Evolutionary conservation across 2,888 invertebrate genomes (phyloP), one percentile per base, ranked within the genome.

Genomic region (Heliconius hortense): DNA sequence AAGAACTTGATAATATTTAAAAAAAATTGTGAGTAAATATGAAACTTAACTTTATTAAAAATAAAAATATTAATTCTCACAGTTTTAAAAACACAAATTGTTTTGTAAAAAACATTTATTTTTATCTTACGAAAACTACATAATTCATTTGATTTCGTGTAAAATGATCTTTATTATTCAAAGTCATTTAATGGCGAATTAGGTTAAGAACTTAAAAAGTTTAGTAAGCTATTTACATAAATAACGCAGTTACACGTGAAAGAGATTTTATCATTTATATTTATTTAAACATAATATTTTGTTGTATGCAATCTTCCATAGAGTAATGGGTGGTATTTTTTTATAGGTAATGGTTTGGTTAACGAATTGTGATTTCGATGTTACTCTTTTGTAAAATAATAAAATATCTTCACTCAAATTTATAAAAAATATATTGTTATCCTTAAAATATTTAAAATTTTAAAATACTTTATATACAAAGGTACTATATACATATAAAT

Each of bases 321-420:
- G n/a, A 72, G 21, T 48, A 53, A 67, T 75, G 75, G 73, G 73
- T 68, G 67, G 73, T 73, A 70, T 73, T 75, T 68, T 73, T 31
- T 77, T 79, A 75, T 75, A 77, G 77, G 39, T 74, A 75, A 67
- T 73, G 76, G 76, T 63, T 78, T 77, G 76, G 72, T 77, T 59
- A 18, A 56, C 67, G 75, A 77, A 76, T 75, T 56, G 67, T 75
- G 56, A 75, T 39, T 76, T 75, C 75, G 78, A 75, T 78, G 78
- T 43, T 78, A 77, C 68, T 43, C 64, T 48, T 72, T 31, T 53
- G 11, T 21, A 26, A 59, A 56, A n/a, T 56, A 26, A 2, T 26
- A 48, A 68, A 26, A 10, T 43, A 26, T 26, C 5, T 67, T 24
- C n/a, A 39, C 31, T 66, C 18, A 64, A 10, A 35, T 31, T 35